phyloP scores from a whole-genome alignment of 2,113 vertebrate genomes.

The Chinchilla lanigera region DNA sequence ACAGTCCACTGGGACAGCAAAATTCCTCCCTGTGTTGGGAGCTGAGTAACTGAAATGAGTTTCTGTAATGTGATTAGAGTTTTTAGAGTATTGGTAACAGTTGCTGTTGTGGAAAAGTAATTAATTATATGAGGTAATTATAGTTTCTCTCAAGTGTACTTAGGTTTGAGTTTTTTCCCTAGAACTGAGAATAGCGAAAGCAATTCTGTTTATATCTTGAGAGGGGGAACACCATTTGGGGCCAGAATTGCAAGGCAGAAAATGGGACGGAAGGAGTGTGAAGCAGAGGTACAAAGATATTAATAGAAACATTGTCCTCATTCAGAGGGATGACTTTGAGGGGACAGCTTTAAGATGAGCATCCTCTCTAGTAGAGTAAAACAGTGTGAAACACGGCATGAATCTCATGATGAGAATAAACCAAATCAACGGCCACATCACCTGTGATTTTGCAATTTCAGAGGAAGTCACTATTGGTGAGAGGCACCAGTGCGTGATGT shows the following conservation, averaged over 20 bases:
- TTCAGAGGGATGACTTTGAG: neutral
- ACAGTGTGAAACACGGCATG: neutral
- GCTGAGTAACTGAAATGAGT: neutral
- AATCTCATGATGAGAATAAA: neutral
- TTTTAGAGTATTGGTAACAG: slow-evolving; percentile 64
- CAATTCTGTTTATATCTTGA: neutral
- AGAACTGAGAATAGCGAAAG: slow-evolving; percentile 49
- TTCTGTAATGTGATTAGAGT: slow-evolving; percentile 25
- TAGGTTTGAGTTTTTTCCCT: slow-evolving; percentile 31
- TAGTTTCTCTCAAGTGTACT: slow-evolving; percentile 62
- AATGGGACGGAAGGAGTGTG: neutral
- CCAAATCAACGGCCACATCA: neutral
- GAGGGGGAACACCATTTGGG: neutral
- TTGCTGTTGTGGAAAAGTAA: slow-evolving; percentile 73
- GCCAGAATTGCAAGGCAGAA: neutral
- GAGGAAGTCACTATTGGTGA: slow-evolving; percentile 40
- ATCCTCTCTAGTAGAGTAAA: neutral
- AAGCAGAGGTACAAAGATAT: neutral
- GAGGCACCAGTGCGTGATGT: neutral
- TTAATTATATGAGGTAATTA: slow-evolving; percentile 64
- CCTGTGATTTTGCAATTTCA: slow-evolving; percentile 18
- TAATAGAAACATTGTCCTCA: neutral
- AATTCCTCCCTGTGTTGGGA: neutral
- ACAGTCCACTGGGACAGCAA: neutral
- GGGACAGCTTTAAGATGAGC: neutral